phyloP scores from a whole-genome alignment of 2,888 invertebrate genomes.

The Dicycla oo region DNA sequence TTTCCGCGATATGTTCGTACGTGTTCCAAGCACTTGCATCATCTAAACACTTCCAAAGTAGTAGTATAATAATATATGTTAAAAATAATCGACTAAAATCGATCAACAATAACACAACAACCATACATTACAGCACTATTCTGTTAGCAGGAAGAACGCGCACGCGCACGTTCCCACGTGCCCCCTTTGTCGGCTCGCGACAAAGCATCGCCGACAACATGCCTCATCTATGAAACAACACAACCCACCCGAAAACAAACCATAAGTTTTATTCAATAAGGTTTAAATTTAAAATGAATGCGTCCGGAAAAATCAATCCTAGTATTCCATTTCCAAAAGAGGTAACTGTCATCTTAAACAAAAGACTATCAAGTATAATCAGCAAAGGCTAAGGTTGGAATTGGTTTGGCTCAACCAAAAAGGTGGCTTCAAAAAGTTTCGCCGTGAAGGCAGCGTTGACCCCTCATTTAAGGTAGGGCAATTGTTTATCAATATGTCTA shows the following conservation, averaged over 20 bases:
- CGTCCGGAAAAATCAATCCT: conserved; percentile 75
- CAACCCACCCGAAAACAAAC: conserved; percentile 63
- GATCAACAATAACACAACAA: conserved; percentile 80
- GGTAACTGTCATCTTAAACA: conserved; percentile 48
- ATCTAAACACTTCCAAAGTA: conserved; percentile 50
- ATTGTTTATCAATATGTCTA: conserved; percentile 89
- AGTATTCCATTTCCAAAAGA: conserved; percentile 60
- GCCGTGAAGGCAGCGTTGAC: conserved; percentile 78
- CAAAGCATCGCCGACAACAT: conserved; percentile 87
- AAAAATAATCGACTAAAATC: conserved; percentile 76
- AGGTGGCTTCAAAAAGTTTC: conserved; percentile 62
- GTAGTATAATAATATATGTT: conserved; percentile 63
- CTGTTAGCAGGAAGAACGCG: conserved; percentile 80
- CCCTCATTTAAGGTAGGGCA: conserved; percentile 89
- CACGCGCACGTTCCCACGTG: conserved; percentile 89
- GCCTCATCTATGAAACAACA: conserved; percentile 74
- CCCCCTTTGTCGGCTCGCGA: conserved; percentile 87
- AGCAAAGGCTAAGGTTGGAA: conserved; percentile 46
- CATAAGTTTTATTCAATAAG: conserved; percentile 61
- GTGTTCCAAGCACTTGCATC: conserved; percentile 45
- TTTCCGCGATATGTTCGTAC: conserved; percentile 44
- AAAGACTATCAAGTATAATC: conserved; percentile 53
- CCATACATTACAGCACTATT: conserved; percentile 82
- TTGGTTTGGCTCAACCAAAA: conserved; percentile 40
- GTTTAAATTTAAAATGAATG: conserved; percentile 57